These are phyloP conservation scores for Leptodactylus fallax DNA, from an alignment of 2,797 vertebrate genomes.

Conservation along the genomic window DNA sequence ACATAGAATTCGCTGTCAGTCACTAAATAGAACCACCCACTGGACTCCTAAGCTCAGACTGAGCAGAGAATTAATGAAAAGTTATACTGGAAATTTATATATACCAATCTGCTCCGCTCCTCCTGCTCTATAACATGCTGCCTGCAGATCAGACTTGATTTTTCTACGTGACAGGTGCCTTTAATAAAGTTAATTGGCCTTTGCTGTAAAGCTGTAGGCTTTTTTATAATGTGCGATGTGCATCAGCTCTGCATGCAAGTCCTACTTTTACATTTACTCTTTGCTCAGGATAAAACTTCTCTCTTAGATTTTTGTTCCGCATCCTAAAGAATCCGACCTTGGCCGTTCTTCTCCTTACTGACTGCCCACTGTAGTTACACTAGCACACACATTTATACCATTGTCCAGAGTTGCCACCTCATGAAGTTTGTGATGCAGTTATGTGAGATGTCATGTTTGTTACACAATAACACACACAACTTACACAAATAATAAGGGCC, in stretches of 20 bases:
- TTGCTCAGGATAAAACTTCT: background rate
- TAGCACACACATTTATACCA: background rate
- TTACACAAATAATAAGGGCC: conserved; percentile 2
- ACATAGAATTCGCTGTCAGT: too few species aligned
- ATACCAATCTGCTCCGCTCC: too few species aligned
- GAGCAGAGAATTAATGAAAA: too few species aligned
- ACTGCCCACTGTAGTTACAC: background rate
- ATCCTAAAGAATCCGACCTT: background rate
- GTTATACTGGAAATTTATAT: too few species aligned
- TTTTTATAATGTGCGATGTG: background rate
- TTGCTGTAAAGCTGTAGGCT: background rate
- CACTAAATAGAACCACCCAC: too few species aligned
- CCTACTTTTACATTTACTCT: background rate
- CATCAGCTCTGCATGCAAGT: background rate
- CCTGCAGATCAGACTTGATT: too few species aligned
- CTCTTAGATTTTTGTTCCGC: background rate
- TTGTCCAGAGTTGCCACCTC: background rate
- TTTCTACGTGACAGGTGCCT: too few species aligned
- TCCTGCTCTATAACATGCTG: too few species aligned
- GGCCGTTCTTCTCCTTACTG: background rate
- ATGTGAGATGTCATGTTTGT: background rate
- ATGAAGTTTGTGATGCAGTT: background rate
- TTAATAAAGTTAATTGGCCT: too few species aligned
- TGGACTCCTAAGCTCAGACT: too few species aligned
- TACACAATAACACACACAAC: background rate